Base-by-base conservation (phyloP, 2,888 invertebrate species). In the Lutraria lutraria region DNA sequence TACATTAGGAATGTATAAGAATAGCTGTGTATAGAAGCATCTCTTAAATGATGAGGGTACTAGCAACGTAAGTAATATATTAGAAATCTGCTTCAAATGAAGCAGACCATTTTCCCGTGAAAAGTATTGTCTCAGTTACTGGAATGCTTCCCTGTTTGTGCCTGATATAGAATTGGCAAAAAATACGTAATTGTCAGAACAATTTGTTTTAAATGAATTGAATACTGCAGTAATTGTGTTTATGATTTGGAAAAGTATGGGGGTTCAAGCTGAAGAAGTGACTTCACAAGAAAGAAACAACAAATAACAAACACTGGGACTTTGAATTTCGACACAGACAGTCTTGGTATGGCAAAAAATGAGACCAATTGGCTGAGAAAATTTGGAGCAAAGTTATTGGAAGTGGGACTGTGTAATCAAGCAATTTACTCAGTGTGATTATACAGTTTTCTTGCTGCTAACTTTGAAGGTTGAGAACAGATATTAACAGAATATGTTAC, bases 151-250 rank as follows among this genome's bases (percentile, higher is more conserved):
- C 16, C 34, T 15, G 13, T 76, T 31, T 34, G 29, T 76, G 34
- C 76, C 76, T 34, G 16, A 76, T 76, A 76, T 76, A 34, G 76
- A 19, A 76, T 19, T 16, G 10, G 76, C 76, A 76, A 76, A 76
- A 76, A 76, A 76, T 19, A 2, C 34, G 34, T 68, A 76, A 76
- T 76, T 34, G 76, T 76, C 76, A 34, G 76, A 76, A 76, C 76
- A 76, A 76, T 76, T 76, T 76, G 76, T 76, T 76, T 76, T 76
- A 31, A 76, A 76, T 34, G 76, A 76, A 76, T 34, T 31, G 34
- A 76, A 76, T 31, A 76, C 76, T 76, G 76, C 34, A 10, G 76
- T 76, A 76, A 76, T 76, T 76, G 15, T 76, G 76, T 76, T 76
- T 76, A 76, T 76, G 76, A 76, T 76, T 76, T 76, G 76, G 6